phyloP scores from a whole-genome alignment of 2,888 invertebrate genomes.

The Leucozona laternaria region DNA sequence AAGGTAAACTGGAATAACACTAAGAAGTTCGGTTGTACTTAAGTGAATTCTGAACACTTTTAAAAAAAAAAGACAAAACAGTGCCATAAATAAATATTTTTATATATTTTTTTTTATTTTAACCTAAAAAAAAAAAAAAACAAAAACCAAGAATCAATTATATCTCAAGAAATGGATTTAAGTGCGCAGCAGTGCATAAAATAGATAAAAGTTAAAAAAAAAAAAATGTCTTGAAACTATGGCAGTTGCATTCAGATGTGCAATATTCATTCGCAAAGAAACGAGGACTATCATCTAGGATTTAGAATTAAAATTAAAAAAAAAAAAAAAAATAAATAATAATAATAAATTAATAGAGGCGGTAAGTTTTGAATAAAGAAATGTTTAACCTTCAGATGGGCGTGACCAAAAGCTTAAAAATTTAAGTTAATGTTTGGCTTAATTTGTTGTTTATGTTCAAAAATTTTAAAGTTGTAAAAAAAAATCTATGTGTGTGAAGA shows the following conservation, averaged over 20 bases:
- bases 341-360: not conserved
- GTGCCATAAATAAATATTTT: constrained; percentile 64
- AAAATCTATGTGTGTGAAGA: constrained; percentile 17
- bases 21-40: constrained; percentile 10
- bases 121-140: not conserved
- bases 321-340: constrained; percentile 13
- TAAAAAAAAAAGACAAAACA: constrained; percentile 67
- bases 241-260: constrained; percentile 71
- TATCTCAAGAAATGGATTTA: constrained; percentile 29
- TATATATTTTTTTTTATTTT: constrained; percentile 28
- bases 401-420: constrained; percentile 72
- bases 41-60: constrained; percentile 67
- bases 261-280: constrained; percentile 63
- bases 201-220: not conserved
- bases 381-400: constrained; percentile 47
- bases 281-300: constrained; percentile 44
- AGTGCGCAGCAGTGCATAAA: constrained; percentile 39
- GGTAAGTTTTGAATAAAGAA: constrained; percentile 14
- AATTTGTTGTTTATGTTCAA: constrained; percentile 60
- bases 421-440: constrained; percentile 68
- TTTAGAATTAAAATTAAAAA: constrained; percentile 6
- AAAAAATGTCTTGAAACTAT: constrained; percentile 52
- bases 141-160: not conserved
- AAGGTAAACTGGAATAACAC: constrained; percentile 14
- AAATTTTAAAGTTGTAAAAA: constrained; percentile 28